Base-by-base conservation (phyloP, 2,113 vertebrate species). In the Toxostoma redivivum region DNA sequence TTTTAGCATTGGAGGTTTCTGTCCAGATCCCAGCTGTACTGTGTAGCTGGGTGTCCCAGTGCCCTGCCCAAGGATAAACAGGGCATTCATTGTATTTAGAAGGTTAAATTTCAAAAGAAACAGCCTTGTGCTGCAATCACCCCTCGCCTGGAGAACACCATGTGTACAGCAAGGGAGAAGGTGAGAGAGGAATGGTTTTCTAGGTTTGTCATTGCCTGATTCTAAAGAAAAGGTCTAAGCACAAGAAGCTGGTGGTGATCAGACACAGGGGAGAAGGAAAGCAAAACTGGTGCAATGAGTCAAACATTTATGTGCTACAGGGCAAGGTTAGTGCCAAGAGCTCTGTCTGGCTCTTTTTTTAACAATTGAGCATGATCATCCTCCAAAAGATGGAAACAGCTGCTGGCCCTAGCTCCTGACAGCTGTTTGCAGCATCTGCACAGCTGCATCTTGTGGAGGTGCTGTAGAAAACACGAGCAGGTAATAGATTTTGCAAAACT, bases 401-500 rank as follows among this genome's bases (percentile, higher is more conserved):
- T 93, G 85, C 90, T 83, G 81, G 71, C 31, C 23, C 79, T 56
- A 82, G 50, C 71, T 94, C 38, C 60, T 81, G 60, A 71, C 94
- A 93, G 77, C 79, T 95, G 82, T 78, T 86, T 86, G 79, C 76
- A 83, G 40, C 56, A 47, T 83, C 79, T 40, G 12, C 79, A 44
- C 71, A 90, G 71, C 82, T 96, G 79, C 64, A 58, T 88, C 47
- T 15, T n/a, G 38, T 12, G 0, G 50, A 86, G 60, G 47, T 94
- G 64, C 76, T 67, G 56, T 48, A 62, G 40, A 62, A 94, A 86
- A 37, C 82, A 38, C 0, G 0, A 70, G 31, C 64, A 93, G 90
- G 93, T 94, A 73, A 37, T 73, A 78, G 90, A 93, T 92, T 92
- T 81, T 88, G 78, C 48, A 72, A 35, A 86, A 87, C 17, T 35